Base-by-base conservation (phyloP, 2,113 vertebrate species). In the Cygnus buccinator region DNA sequence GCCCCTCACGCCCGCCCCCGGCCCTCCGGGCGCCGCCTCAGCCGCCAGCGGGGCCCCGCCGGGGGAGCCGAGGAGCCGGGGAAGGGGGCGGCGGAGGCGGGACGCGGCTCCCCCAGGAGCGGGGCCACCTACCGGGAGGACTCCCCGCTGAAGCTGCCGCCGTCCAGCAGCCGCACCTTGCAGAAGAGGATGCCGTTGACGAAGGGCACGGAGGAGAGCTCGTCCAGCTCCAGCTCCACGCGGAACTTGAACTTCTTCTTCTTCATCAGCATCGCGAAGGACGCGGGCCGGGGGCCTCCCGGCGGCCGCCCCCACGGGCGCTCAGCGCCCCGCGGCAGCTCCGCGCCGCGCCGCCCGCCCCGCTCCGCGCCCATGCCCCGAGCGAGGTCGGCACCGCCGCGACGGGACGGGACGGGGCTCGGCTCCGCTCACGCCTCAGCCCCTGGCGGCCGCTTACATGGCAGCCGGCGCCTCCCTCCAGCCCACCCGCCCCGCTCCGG, bases 181-280 rank as follows among this genome's bases (percentile, higher is more conserved):
- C 99, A 99, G 98, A 99, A 99, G 44, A 99, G 97, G 81, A 99
- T 98, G 37, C 98, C 99, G 87, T 99, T 99, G 33, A 99, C 99
- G 97, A 99, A 98, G 18, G 99, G 99, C 78, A 99, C 98, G 19
- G 99, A 99, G 5, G 99, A 99, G 65, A 99, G 91, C 71, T 99
- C 99, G 57, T 99, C 99, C 96, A 99, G 94, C 77, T 99, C 98
- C 90, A 99, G 98, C 94, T 99, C 98, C 70, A 99, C 99, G 96
- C 98, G 98, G 68, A 99, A 99, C 94, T 99, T 99, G 78, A 99
- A 99, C 95, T 98, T 99, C 98, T 99, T 99, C 68, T 99, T 99
- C 96, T 98, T 99, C 97, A 98, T 98, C 94, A 99, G 98, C 89
- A 98, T 98, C 20, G 46, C 46, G 98, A 99, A 99, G 33, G 99